Base-by-base conservation (phyloP, 2,113 vertebrate genomes). In the Nothoprocta pentlandii region DNA sequence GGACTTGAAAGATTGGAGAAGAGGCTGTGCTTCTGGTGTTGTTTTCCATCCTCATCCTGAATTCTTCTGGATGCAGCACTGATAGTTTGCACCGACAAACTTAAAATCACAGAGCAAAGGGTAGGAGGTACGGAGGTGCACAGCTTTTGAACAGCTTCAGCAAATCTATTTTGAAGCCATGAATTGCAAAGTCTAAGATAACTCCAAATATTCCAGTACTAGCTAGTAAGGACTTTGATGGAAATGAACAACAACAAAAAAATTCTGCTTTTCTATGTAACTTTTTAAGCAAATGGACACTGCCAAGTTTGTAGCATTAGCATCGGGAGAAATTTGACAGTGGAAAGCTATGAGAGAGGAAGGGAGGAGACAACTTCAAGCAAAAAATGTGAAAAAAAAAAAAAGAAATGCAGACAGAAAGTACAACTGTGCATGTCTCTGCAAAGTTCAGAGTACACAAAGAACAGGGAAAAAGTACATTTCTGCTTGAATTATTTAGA, bases 371-470 rank as follows among this genome's bases (percentile, higher is more conserved):
- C 2, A 81, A 59, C 3, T 20, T 30, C 26, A 79, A 79, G 30
- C 2, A 5, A 66, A 61, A 70, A 56, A 56, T 28, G 26, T 56
- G 80, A 69, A 32, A 23, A 68, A 59, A 14, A 46, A 49, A 14
- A 46, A 49, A 91, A 83, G 30, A 80, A 86, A 68, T 68, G 54
- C 46, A 83, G 70, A 67, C 36, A 80, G 66, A 70, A 85, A 92
- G 28, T 32, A 58, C 28, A 58, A 58, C 28, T 58, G 16, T 58
- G 54, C 54, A 56, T 32, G 54, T 32, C 28, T 56, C 54, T 17
- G 92, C 53, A 59, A 78, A 95, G 46, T 88, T 34, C 73, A 88
- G 85, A 90, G 23, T 78, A 64, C 68, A 62, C 42, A 64, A 42
- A 79, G 64, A 86, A 71, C 10, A 75, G 34, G 49, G 77, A 81